phyloP scores from a whole-genome alignment of 1,140 invertebrate species.

The Heterodera schachtii region DNA sequence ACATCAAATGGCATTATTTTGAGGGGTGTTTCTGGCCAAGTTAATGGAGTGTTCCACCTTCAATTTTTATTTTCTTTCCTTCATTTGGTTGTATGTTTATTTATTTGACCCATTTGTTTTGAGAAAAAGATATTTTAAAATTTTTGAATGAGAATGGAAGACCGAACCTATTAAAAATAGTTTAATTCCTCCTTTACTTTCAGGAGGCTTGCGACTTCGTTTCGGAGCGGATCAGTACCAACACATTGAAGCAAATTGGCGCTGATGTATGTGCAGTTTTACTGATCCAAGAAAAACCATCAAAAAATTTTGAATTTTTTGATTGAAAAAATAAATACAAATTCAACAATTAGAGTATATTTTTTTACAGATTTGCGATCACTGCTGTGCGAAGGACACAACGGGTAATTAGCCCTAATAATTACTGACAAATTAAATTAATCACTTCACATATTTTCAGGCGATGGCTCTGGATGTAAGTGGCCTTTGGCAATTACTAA shows the following conservation, averaged over 20 bases:
- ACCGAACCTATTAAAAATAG: no score
- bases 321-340: no score
- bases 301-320: no score
- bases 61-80: not conserved
- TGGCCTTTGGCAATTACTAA: not conserved
- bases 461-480: conserved; percentile 34
- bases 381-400: conserved; percentile 40
- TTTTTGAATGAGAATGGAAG: no score
- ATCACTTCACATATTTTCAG: not conserved
- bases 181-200: no score
- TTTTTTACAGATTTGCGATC: conserved; percentile 39
- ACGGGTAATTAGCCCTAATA: conserved; percentile 5
- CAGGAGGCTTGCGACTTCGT: conserved; percentile 32
- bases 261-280: conserved; percentile 27
- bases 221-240: conserved; percentile 12
- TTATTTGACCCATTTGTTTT: no score
- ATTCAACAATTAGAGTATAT: no score
- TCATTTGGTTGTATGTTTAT: no score
- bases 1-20: conserved; percentile 10
- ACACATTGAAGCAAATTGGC: conserved; percentile 28
- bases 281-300: no score
- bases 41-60: no score
- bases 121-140: no score
- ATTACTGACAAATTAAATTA: not conserved
- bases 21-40: no score